A percentile compares a stretch with the other conserved stretches of the same genome.
Conservation (phyloP, 23 tunicate species). For the Aplidium turbinatum region DNA sequence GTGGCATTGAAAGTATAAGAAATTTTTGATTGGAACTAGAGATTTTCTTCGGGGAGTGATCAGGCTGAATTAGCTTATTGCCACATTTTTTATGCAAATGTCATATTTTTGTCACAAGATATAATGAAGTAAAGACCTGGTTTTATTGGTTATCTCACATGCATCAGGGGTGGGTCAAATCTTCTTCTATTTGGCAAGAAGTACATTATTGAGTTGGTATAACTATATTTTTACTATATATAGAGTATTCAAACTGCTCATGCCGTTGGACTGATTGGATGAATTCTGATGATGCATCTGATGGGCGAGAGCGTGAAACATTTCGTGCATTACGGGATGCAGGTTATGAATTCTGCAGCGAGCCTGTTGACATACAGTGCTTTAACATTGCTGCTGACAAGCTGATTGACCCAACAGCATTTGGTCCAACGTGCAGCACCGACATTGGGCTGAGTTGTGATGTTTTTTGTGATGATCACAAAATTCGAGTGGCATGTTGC, state of each 20-base stretch:
- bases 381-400: conserved; percentile 16
- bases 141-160: too few species aligned
- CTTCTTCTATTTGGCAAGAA: too few species aligned
- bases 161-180: too few species aligned
- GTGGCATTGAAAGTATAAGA: too few species aligned
- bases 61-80: too few species aligned
- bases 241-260: conserved; percentile 53
- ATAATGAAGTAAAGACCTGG: too few species aligned
- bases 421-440: conserved; percentile 35
- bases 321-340: conserved; percentile 28
- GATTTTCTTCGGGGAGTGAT: too few species aligned
- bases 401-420: conserved; percentile 7
- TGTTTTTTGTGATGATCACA: conserved; percentile 70
- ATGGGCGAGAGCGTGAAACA: conserved; percentile 43
- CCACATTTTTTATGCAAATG: too few species aligned
- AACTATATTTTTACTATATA: neutral
- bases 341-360: conserved; percentile 68
- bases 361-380: conserved; percentile 82
- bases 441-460: conserved; percentile 54
- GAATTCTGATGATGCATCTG: conserved; percentile 47
- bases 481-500: conserved; percentile 82
- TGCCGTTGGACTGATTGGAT: conserved; percentile 90
- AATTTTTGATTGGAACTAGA: too few species aligned
- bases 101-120: too few species aligned
- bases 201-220: too few species aligned